phyloP scores from a whole-genome alignment of 2,113 vertebrate species.

The Salvelinus namaycush region DNA sequence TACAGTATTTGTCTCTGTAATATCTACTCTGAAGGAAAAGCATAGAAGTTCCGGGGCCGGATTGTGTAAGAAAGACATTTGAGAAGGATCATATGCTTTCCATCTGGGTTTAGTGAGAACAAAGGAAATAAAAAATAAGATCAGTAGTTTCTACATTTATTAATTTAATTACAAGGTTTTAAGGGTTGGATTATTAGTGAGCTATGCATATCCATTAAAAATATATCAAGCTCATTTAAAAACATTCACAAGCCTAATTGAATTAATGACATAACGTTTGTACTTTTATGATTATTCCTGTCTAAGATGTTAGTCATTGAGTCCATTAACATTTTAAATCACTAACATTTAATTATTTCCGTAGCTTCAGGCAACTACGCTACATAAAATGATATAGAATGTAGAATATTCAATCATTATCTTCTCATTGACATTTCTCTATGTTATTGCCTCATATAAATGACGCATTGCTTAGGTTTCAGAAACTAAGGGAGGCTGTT shows the following conservation, averaged over 20 bases:
- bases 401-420: not conserved
- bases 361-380: not conserved
- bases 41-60: not conserved
- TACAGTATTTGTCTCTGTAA: constrained; percentile 25
- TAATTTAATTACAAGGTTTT: not conserved
- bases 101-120: not conserved
- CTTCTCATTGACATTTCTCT: not conserved
- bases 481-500: not conserved
- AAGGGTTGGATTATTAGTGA: not conserved
- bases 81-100: not conserved
- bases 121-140: not conserved
- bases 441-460: not conserved
- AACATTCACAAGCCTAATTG: not conserved
- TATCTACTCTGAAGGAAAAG: constrained; percentile 7
- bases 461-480: not conserved
- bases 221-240: not conserved
- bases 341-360: not conserved
- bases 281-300: not conserved
- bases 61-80: not conserved
- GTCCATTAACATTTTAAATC: not conserved
- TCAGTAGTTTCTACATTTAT: not conserved
- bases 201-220: not conserved
- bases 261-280: not conserved
- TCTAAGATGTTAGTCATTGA: not conserved
- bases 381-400: not conserved